These are phyloP conservation scores for Cephonodes hylas DNA, from an alignment of 2,888 invertebrate genomes.

Conservation along the genomic window DNA sequence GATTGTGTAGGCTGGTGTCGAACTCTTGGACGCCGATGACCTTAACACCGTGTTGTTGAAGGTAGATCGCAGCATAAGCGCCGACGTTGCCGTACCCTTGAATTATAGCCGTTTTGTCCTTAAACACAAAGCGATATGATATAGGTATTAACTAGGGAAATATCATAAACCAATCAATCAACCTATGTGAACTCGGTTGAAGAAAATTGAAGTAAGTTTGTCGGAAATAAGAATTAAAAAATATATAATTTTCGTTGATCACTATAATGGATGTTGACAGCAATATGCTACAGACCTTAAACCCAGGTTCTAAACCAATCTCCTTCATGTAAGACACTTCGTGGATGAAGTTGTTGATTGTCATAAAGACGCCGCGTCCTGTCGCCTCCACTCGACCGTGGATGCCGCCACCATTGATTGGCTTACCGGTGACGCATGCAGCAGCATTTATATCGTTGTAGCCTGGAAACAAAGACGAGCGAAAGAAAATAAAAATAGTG, in stretches of 20 bases:
- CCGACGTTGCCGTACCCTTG: constrained; percentile 93
- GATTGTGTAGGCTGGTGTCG: constrained; percentile 83
- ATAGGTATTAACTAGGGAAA: background rate
- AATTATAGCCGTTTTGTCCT: constrained; percentile 89
- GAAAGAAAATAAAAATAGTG: no score
- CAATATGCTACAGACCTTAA: constrained; percentile 39
- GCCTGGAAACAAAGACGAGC: no score
- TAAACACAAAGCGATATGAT: background rate
- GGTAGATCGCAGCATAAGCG: constrained; percentile 85
- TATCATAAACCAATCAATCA: no score
- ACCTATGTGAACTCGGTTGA: no score
- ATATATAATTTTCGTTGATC: no score
- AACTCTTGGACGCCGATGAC: constrained; percentile 86
- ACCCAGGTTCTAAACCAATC: constrained; percentile 77
- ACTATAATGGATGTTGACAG: background rate
- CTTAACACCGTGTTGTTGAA: constrained; percentile 85
- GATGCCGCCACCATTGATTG: constrained; percentile 92
- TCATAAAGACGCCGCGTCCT: constrained; percentile 89
- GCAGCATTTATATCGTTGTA: constrained; percentile 89
- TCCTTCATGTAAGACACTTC: constrained; percentile 87
- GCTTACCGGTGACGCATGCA: constrained; percentile 94
- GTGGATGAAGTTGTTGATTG: constrained; percentile 85
- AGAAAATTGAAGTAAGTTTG: no score
- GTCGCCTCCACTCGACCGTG: constrained; percentile 92
- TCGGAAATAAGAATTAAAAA: no score